phyloP scores from a whole-genome alignment of 2,113 vertebrate species.

The Recurvirostra avosetta region DNA sequence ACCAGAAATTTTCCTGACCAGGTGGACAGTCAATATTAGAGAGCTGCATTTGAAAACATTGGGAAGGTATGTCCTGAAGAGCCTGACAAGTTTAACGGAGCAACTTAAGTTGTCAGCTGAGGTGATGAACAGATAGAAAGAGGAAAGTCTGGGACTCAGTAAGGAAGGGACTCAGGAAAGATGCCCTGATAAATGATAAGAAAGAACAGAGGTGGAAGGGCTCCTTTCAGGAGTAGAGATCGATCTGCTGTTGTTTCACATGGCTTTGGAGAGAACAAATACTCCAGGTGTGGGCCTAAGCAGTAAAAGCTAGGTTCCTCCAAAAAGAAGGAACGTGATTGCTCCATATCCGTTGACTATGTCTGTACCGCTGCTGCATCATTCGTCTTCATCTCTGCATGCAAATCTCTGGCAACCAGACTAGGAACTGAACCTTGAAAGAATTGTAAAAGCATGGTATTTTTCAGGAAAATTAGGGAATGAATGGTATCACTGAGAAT shows the following conservation, averaged over 20 bases:
- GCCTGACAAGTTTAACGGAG: background rate
- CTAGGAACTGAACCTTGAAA: background rate
- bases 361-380: background rate
- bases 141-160: background rate
- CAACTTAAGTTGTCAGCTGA: background rate
- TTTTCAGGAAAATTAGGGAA: background rate
- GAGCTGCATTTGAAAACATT: background rate
- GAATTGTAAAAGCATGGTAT: background rate
- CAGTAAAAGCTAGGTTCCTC: background rate
- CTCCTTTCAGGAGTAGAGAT: background rate
- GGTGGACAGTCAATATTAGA: background rate
- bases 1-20: background rate
- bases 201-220: background rate
- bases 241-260: background rate
- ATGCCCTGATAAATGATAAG: background rate
- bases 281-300: background rate
- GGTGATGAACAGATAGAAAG: background rate
- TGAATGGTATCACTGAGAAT: background rate
- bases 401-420: background rate
- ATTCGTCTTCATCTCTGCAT: background rate
- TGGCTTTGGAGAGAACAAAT: background rate
- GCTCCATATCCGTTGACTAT: background rate
- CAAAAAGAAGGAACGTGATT: background rate
- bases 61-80: background rate
- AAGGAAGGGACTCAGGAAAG: background rate